A percentile compares a stretch with the other conserved stretches of the same genome.
phyloP scores from a whole-genome alignment of 2,888 invertebrate species.

The Trachelus iudaicus region DNA sequence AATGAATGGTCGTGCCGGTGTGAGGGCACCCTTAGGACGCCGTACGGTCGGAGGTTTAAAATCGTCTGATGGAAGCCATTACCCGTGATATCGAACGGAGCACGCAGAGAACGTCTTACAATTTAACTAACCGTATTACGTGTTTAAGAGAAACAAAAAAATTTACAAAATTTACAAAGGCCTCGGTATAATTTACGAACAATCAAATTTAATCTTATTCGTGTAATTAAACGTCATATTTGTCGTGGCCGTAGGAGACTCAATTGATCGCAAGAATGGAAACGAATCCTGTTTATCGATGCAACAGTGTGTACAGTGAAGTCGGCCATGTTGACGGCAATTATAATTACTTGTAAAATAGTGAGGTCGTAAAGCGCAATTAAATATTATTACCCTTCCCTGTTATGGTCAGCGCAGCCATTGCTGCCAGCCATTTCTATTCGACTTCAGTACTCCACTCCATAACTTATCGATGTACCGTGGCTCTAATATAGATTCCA shows the following conservation, averaged over 20 bases:
- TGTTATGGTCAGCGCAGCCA: constrained; percentile 53
- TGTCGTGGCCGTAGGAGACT: not conserved
- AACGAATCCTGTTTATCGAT: constrained; percentile 19
- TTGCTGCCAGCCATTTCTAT: constrained; percentile 34
- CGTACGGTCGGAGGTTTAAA: not conserved
- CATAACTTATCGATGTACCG: not conserved
- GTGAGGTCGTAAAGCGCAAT: constrained; percentile 64
- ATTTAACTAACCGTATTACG: not conserved
- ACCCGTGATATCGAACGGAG: not conserved
- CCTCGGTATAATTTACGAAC: not conserved
- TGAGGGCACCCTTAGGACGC: not conserved
- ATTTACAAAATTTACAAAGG: not conserved
- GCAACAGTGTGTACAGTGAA: constrained; percentile 27
- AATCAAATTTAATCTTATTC: not conserved
- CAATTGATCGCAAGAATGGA: not conserved
- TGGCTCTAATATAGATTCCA: not conserved
- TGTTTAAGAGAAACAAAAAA: not conserved
- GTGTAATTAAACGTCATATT: not conserved
- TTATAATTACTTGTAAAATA: constrained; percentile 62
- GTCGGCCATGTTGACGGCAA: constrained; percentile 49
- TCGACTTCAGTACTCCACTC: not conserved
- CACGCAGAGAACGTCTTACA: not conserved
- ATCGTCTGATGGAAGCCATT: not conserved
- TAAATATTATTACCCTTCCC: constrained; percentile 62
- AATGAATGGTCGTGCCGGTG: not conserved